Percentiles rank a stretch among this genome's conserved stretches.
phyloP scores from a whole-genome alignment of 2,888 invertebrate species.

The Drosophila setosimentum region DNA sequence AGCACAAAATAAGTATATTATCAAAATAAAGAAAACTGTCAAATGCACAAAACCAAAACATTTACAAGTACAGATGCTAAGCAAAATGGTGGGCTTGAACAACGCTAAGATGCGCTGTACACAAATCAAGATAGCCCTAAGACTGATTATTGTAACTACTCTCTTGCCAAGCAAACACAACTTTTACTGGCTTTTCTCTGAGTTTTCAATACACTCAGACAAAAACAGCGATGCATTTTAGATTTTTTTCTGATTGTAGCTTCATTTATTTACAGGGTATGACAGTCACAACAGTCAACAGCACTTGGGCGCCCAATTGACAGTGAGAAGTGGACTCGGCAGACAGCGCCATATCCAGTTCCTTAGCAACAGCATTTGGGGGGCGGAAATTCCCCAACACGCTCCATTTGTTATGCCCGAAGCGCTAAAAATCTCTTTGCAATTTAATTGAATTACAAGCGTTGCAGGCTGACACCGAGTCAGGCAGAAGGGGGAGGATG shows the following conservation, averaged over 20 bases:
- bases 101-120: conserved; percentile 11
- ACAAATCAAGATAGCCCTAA: neutral
- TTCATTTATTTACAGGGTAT: conserved; percentile 22
- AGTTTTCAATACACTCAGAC: neutral
- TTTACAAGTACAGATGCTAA: conserved; percentile 5
- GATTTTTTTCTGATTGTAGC: neutral
- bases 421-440: conserved; percentile 61
- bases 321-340: conserved; percentile 41
- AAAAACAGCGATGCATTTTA: no score
- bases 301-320: conserved; percentile 27
- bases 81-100: neutral
- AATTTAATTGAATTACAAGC: conserved; percentile 76
- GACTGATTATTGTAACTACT: neutral
- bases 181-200: neutral
- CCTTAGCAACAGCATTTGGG: neutral
- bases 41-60: conserved; percentile 24
- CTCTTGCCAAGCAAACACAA: neutral
- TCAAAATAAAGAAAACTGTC: conserved; percentile 29
- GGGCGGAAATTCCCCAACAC: conserved; percentile 17
- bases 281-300: conserved; percentile 6
- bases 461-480: conserved; percentile 27
- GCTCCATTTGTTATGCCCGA: conserved; percentile 67
- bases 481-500: conserved; percentile 7
- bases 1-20: conserved; percentile 23
- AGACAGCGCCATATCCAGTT: conserved; percentile 16